A percentile compares a stretch with the other conserved stretches of the same genome.
These are phyloP conservation scores for Leptonema lineaticorne DNA, from an alignment of 1,140 invertebrate species.

Conservation along the genomic window DNA sequence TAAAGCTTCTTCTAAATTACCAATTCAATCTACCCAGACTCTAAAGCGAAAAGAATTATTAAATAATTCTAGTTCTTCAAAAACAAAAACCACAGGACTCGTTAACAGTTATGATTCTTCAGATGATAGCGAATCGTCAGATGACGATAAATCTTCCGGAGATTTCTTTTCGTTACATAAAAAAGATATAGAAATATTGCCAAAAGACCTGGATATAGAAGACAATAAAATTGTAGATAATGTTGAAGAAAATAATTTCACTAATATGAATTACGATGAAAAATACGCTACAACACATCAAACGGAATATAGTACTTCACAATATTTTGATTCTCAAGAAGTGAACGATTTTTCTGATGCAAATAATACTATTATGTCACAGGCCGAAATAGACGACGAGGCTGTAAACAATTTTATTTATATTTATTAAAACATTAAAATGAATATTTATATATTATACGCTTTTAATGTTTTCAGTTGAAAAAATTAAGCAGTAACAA, in stretches of 20 bases:
- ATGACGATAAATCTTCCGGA: conserved; percentile 50
- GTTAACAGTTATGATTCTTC: conserved; percentile 42
- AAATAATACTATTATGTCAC: background rate
- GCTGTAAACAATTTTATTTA: background rate
- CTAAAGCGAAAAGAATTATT: conserved; percentile 26
- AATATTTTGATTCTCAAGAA: background rate
- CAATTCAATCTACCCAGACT: background rate
- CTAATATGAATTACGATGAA: background rate
- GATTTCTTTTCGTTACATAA: conserved; percentile 61
- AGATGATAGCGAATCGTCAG: conserved; percentile 47
- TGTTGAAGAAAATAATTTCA: background rate
- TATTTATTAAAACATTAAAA: conserved; percentile 31
- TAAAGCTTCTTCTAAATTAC: background rate
- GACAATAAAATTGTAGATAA: background rate
- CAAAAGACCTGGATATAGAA: background rate
- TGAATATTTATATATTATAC: background rate
- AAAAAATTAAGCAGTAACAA: conserved; percentile 52
- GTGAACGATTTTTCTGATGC: background rate
- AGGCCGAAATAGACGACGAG: background rate
- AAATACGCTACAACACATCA: background rate
- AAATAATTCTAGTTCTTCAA: too few relatives aligned
- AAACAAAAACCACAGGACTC: too few relatives aligned
- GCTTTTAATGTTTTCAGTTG: conserved; percentile 45
- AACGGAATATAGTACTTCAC: background rate
- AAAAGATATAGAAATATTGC: conserved; percentile 22